Percentiles rank a stretch among this genome's conserved stretches.
phyloP scores from a whole-genome alignment of 2,888 invertebrate species.

The Cephus sareptanus region DNA sequence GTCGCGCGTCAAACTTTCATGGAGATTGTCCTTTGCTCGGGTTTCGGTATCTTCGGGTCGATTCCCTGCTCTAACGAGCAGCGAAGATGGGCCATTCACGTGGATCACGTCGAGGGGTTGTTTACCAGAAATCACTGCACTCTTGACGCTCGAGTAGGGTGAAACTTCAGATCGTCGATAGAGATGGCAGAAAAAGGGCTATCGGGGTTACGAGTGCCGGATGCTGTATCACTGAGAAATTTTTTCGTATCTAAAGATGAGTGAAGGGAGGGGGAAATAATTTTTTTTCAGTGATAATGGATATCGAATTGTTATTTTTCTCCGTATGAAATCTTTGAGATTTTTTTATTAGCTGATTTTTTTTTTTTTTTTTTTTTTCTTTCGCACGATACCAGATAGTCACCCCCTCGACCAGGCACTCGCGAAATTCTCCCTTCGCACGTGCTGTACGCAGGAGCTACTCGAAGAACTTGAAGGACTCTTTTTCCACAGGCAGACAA shows the following conservation, averaged over 20 bases:
- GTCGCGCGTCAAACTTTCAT: background rate
- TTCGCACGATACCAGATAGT: slow-evolving; percentile 6
- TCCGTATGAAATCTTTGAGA: background rate
- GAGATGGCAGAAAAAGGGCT: background rate
- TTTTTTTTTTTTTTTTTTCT: background rate
- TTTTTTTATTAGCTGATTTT: background rate
- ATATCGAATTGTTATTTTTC: background rate
- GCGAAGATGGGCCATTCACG: background rate
- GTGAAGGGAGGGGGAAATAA: background rate
- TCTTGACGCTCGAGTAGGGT: background rate
- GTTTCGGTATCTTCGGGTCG: background rate
- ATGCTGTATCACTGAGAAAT: background rate
- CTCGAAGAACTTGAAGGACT: slow-evolving; percentile 48
- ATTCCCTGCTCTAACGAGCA: background rate
- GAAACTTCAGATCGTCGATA: slow-evolving; percentile 1
- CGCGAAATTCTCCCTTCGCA: slow-evolving; percentile 16
- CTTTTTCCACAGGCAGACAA: slow-evolving; percentile 42
- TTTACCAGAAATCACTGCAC: slow-evolving; percentile 1
- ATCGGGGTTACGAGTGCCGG: background rate
- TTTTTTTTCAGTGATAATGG: background rate
- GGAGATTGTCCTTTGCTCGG: background rate
- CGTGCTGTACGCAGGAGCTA: slow-evolving; percentile 30
- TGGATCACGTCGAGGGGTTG: slow-evolving; percentile 2
- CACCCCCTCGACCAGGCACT: slow-evolving; percentile 22
- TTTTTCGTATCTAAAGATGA: background rate